phyloP scores from a whole-genome alignment of 2,797 vertebrate species.

The Miichthys miiuy region DNA sequence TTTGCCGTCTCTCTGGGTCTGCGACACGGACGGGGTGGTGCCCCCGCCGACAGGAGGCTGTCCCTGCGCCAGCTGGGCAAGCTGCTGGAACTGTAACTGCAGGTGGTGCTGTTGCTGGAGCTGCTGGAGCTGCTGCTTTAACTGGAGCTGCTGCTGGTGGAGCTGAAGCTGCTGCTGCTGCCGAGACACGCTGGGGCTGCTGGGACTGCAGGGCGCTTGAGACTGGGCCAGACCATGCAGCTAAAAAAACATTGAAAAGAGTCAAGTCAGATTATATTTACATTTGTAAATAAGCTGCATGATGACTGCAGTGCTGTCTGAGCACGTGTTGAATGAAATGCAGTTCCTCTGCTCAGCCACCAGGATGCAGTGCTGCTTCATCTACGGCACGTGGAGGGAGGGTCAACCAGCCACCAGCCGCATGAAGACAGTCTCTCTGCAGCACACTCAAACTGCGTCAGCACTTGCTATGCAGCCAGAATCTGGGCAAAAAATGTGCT shows the following conservation, averaged over 20 bases:
- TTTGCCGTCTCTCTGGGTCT: constrained; percentile 92
- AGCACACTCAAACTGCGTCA: constrained; percentile 85
- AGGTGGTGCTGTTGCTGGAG: constrained; percentile 88
- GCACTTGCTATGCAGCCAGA: constrained; percentile 86
- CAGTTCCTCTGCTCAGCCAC: constrained; percentile 70
- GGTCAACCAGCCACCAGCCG: constrained; percentile 80
- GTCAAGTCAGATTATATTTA: not conserved
- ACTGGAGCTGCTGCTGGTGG: constrained; percentile 84
- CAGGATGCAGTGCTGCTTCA: constrained; percentile 77
- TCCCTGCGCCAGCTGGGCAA: constrained; percentile 87
- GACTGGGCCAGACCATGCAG: constrained; percentile 77
- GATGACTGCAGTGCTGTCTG: constrained; percentile 38
- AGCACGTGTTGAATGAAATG: constrained; percentile 34
- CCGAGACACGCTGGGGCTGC: constrained; percentile 79
- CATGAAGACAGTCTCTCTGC: constrained; percentile 85
- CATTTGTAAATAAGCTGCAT: constrained; percentile 22
- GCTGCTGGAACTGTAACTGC: constrained; percentile 88
- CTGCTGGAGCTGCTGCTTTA: constrained; percentile 86
- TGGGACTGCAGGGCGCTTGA: constrained; percentile 80
- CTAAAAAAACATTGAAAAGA: constrained; percentile 48
- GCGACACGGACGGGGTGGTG: constrained; percentile 61
- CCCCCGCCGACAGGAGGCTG: constrained; percentile 77
- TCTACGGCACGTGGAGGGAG: constrained; percentile 72
- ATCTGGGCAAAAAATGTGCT: constrained; percentile 78
- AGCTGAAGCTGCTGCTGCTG: constrained; percentile 86